Evolutionary conservation across 2,888 invertebrate genomes (phyloP), one percentile per base, ranked within the genome.

Genomic region (Oxyteleia sp.): DNA sequence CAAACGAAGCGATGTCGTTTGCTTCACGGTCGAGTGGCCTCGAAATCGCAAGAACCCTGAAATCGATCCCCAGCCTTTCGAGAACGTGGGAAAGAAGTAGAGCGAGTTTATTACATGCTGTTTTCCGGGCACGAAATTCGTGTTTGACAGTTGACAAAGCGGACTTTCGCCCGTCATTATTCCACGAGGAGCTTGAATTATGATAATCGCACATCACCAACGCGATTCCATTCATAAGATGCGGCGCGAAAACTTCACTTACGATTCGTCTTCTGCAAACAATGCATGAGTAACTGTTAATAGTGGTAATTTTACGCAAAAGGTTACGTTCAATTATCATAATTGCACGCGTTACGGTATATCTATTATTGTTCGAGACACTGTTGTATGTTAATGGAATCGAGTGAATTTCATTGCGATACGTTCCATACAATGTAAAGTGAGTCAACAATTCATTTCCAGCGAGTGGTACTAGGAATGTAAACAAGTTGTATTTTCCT

Each of bases 81-180:
- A 80, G 87, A 90, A 89, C 89, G 89, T 90, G 90, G 86, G 89
- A 89, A 87, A 87, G 85, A 86, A 85, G 57, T 61, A 69, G 59
- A 64, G 43, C 64, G 38, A 55, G 51, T 63, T 74, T 51, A 38
- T 20, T 53, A 49, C 47, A 18, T 51, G 74, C 53, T 72, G 29
- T 71, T 80, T 53, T 76, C 53, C 53, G 69, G 72, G 15, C 64
- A 63, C 63, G 51, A 81, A 74, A 49, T 74, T 79, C 49, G 68
- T 41, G 61, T 69, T 69, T 74, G 74, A 71, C 64, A 66, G 45
- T 64, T 71, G 59, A 82, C 53, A 66, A 66, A 71, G 71, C 57
- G 57, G 15, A 74, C 68, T 81, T 81, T 66, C 45, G 23, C 57
- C 51, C 32, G 13, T 41, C 41, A 13, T 15, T 15, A 41, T 7